phyloP scores from a whole-genome alignment of 2,888 invertebrate species.

The Pollenia amentaria region DNA sequence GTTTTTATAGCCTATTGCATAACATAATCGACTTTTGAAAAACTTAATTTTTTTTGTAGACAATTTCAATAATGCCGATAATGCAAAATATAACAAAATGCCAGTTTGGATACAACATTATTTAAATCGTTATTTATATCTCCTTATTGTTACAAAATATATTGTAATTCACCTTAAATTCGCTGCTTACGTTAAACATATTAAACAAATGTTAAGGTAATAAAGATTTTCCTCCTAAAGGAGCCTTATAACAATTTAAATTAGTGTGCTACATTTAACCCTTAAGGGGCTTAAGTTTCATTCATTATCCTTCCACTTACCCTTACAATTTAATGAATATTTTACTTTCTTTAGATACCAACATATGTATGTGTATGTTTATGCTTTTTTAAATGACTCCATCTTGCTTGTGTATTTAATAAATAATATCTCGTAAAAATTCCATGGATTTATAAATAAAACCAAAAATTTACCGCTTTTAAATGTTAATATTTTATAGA shows the following conservation, averaged over 20 bases:
- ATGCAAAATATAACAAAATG: background rate
- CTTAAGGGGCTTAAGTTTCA: background rate
- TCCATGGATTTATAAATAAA: background rate
- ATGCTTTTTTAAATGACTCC: no score
- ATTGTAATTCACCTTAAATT: no score
- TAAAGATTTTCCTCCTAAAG: no score
- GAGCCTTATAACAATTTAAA: background rate
- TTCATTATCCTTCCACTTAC: no score
- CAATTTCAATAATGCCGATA: constrained; percentile 42
- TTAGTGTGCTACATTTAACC: background rate
- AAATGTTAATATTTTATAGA: constrained; percentile 62
- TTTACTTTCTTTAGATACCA: no score
- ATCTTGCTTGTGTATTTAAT: background rate
- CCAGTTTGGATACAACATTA: background rate
- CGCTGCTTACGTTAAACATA: no score
- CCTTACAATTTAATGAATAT: no score
- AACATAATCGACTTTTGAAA: background rate
- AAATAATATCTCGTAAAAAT: background rate
- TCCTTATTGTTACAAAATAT: no score
- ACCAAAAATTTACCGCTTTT: constrained; percentile 23
- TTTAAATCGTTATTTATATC: background rate
- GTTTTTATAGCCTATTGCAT: background rate
- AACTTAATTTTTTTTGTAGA: constrained; percentile 8
- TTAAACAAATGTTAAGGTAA: no score
- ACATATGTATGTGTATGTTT: no score